A percentile compares a stretch with the other conserved stretches of the same genome.
Conservation (phyloP, 1,140 invertebrate genomes). For the Acromyrmex echinatior region DNA sequence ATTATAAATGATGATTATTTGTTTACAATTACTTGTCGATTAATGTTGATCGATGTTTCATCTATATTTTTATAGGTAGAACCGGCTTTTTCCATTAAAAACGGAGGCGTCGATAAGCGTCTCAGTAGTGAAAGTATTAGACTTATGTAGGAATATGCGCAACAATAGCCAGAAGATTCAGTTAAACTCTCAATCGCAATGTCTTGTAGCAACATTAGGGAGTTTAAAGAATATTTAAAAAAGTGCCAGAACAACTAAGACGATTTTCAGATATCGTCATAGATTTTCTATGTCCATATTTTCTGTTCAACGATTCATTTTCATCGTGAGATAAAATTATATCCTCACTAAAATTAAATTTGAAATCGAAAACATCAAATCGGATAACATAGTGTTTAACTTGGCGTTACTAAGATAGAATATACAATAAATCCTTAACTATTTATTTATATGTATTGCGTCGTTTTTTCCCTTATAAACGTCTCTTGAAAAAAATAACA, state of each 20-base stretch:
- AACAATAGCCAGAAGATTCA: neutral
- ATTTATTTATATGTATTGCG: neutral
- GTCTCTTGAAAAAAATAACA: no score
- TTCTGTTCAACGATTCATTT: neutral
- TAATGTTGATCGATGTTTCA: no score
- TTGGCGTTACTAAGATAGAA: no score
- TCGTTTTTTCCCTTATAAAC: no score
- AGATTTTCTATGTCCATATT: neutral
- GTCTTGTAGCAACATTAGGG: neutral
- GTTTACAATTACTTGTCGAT: no score
- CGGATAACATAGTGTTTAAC: neutral
- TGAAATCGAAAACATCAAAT: no score
- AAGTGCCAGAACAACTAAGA: neutral
- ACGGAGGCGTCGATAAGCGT: constrained; percentile 5
- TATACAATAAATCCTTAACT: no score
- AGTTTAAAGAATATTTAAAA: neutral
- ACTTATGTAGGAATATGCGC: neutral
- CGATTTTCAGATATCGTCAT: neutral
- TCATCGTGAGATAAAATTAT: neutral
- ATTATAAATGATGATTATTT: neutral
- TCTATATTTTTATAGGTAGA: no score
- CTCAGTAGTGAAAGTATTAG: constrained; percentile 18
- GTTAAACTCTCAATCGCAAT: neutral
- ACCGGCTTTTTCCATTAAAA: neutral
- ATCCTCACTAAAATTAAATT: neutral